A percentile compares a stretch with the other conserved stretches of the same genome.
These are phyloP conservation scores for Augiades crinisus DNA, from an alignment of 2,888 invertebrate species.

Conservation along the genomic window DNA sequence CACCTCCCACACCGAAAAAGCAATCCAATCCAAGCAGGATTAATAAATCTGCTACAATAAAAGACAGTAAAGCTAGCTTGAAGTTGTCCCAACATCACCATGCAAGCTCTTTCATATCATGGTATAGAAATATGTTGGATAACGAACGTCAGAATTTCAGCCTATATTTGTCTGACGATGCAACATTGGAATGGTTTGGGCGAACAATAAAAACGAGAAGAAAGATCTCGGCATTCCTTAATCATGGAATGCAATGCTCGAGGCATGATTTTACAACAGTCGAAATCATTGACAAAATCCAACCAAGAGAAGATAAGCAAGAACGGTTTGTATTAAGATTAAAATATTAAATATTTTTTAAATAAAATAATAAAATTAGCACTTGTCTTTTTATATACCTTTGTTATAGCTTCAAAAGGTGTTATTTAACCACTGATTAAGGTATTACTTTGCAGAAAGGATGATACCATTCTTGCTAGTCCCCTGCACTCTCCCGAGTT, in stretches of 20 bases:
- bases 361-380: not conserved
- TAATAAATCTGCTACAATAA: not conserved
- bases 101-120: conserved; percentile 65
- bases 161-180: conserved; percentile 73
- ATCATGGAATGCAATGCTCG: conserved; percentile 75
- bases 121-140: conserved; percentile 76
- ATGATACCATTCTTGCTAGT: conserved; percentile 47
- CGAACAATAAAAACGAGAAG: conserved; percentile 80
- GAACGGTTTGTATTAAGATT: conserved; percentile 52
- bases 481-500: conserved; percentile 61
- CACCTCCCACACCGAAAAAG: conserved; percentile 41
- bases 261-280: conserved; percentile 74
- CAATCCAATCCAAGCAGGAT: conserved; percentile 33
- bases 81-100: conserved; percentile 51
- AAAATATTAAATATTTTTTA: not conserved
- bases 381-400: not conserved
- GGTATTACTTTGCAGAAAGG: conserved; percentile 48
- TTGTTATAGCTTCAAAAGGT: not conserved
- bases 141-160: conserved; percentile 70
- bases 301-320: conserved; percentile 46
- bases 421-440: not conserved
- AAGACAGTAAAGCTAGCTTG: conserved; percentile 24
- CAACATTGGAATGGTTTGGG: conserved; percentile 84
- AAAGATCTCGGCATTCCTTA: conserved; percentile 80
- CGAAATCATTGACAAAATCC: conserved; percentile 61